phyloP scores from a whole-genome alignment of 2,888 invertebrate genomes.

The Agelastica alni region DNA sequence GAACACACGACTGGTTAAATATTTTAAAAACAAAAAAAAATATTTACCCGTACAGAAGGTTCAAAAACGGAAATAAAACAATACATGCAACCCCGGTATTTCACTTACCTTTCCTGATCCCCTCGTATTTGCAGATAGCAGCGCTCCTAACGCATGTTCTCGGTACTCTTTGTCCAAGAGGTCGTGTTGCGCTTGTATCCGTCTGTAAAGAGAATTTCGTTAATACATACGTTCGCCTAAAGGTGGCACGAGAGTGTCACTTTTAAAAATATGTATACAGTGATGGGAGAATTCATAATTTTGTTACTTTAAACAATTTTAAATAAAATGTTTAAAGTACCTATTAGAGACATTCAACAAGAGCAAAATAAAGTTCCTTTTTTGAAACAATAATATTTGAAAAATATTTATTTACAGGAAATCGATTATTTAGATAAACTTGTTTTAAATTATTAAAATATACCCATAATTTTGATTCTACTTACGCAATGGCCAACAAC shows the following conservation, averaged over 20 bases:
- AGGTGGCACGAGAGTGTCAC: slow-evolving; percentile 39
- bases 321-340: background rate
- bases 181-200: slow-evolving; percentile 71
- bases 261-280: no score
- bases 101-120: slow-evolving; percentile 67
- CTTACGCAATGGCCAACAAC: slow-evolving; percentile 68
- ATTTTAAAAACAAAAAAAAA: no score
- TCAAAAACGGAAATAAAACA: no score
- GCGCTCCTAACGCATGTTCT: slow-evolving; percentile 67
- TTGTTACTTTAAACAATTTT: background rate
- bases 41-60: no score
- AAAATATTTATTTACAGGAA: background rate
- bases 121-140: slow-evolving; percentile 64
- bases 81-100: no score
- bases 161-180: slow-evolving; percentile 71
- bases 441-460: no score
- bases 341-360: background rate
- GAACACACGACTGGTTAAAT: no score
- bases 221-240: slow-evolving; percentile 4
- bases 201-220: slow-evolving; percentile 58
- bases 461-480: no score
- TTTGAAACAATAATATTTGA: background rate
- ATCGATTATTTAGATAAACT: no score
- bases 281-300: no score
- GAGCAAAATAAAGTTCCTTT: no score